Conservation (phyloP, 1,140 invertebrate species). For the Drosophila ambigua region DNA sequence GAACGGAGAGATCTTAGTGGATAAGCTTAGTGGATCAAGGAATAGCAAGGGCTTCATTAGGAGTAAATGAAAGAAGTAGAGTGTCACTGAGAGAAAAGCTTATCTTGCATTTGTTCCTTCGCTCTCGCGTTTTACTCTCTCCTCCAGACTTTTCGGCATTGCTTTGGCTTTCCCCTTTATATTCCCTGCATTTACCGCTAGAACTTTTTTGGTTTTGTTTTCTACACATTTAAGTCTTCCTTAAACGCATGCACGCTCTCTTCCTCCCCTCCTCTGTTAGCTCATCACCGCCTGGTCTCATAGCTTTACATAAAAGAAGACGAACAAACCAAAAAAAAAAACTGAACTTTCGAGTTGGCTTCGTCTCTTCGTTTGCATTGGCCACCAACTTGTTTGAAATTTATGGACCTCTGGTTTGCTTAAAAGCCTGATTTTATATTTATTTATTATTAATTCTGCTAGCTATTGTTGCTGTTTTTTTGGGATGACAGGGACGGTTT, state of each 20-base stretch:
- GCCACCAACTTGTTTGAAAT: conserved; percentile 72
- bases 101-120: too few relatives aligned
- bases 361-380: conserved; percentile 41
- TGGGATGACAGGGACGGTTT: conserved; percentile 13
- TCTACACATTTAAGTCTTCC: conserved; percentile 41
- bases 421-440: conserved; percentile 52
- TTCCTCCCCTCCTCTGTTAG: background rate
- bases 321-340: conserved; percentile 29
- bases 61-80: too few relatives aligned
- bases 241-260: conserved; percentile 3
- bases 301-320: conserved; percentile 40
- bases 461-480: conserved; percentile 47
- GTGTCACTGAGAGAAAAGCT: too few relatives aligned
- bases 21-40: too few relatives aligned
- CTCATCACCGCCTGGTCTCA: background rate
- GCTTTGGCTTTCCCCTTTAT: too few relatives aligned
- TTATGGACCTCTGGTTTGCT: conserved; percentile 71
- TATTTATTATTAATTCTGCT: conserved; percentile 69
- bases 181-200: conserved; percentile 6
- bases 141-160: too few relatives aligned
- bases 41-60: too few relatives aligned
- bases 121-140: too few relatives aligned
- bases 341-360: conserved; percentile 74
- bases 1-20: too few relatives aligned
- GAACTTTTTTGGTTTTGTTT: background rate